These are phyloP conservation scores for Stichodactyla mertensii DNA, from an alignment of 64 coral and sea anemone genomes.

Conservation along the genomic window DNA sequence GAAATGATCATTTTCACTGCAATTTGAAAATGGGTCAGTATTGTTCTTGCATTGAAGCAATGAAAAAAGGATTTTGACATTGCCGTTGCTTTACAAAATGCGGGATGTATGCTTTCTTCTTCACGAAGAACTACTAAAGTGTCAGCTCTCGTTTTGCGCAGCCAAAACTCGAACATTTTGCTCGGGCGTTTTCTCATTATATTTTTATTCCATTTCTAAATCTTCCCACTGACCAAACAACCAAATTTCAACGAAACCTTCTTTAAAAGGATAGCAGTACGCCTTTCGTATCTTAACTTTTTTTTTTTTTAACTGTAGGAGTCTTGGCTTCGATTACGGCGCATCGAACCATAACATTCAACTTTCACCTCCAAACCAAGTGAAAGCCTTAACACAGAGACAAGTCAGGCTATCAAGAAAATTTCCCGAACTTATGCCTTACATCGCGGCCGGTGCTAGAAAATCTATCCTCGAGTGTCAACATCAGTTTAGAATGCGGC, in stretches of 20 bases:
- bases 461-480: conserved; percentile 70
- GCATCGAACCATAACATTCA: conserved; percentile 71
- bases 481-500: conserved; percentile 59
- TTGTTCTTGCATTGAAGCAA: not conserved
- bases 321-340: conserved; percentile 45
- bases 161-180: too few relatives aligned
- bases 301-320: conserved; percentile 25
- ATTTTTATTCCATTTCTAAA: too few relatives aligned
- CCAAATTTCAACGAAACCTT: not conserved
- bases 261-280: not conserved
- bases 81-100: not conserved
- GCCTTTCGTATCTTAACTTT: not conserved
- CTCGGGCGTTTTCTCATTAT: too few relatives aligned
- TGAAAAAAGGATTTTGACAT: not conserved
- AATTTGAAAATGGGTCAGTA: not conserved
- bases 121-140: not conserved
- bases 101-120: not conserved
- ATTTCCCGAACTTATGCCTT: conserved; percentile 69
- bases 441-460: conserved; percentile 64
- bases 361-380: conserved; percentile 71
- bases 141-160: too few relatives aligned
- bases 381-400: conserved; percentile 65
- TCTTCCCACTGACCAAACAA: not conserved
- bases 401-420: conserved; percentile 65
- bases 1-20: too few relatives aligned